These are phyloP conservation scores for Nannoperca obscura DNA, from an alignment of 2,797 vertebrate genomes.

Conservation along the genomic window DNA sequence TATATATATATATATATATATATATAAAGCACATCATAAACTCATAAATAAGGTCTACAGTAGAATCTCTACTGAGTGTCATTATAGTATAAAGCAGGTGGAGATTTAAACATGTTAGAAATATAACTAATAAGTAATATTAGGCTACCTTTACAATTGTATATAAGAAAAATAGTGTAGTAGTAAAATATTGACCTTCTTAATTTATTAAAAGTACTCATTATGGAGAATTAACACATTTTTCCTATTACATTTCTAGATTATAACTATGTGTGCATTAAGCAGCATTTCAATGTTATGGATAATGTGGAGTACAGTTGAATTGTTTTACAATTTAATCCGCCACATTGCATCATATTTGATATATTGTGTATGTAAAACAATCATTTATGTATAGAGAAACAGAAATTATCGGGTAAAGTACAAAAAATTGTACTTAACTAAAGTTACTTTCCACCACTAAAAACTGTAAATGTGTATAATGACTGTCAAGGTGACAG, in stretches of 20 bases:
- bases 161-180: background rate
- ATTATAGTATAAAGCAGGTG: slow-evolving; percentile 1
- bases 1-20: slow-evolving; percentile 4
- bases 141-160: background rate
- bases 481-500: background rate
- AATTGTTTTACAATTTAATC: background rate
- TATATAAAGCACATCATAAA: background rate
- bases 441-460: too few species aligned
- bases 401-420: background rate
- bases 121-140: background rate
- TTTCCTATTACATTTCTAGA: background rate
- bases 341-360: background rate
- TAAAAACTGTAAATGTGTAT: background rate
- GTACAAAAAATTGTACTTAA: background rate
- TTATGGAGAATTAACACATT: background rate
- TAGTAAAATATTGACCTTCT: background rate
- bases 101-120: background rate
- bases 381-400: too few species aligned
- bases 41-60: background rate
- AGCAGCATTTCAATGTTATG: background rate
- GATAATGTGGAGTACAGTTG: background rate
- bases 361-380: background rate
- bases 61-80: background rate
- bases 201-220: background rate
- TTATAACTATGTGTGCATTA: background rate